These are phyloP conservation scores for Macrotrachela quadricornifera DNA, from an alignment of 1,140 invertebrate species.

Conservation along the genomic window DNA sequence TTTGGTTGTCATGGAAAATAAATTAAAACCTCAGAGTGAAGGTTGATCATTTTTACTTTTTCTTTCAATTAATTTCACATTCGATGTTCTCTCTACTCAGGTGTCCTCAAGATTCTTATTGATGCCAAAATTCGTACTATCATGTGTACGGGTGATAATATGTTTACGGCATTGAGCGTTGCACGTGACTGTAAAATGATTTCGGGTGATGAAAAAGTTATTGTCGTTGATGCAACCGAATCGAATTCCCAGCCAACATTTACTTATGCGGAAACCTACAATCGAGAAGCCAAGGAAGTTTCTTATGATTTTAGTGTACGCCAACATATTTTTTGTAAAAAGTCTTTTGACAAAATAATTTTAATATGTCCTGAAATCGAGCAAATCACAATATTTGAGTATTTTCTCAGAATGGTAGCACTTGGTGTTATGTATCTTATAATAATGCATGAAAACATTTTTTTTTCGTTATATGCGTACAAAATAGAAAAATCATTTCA, in stretches of 20 bases:
- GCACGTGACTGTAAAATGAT: slow-evolving; percentile 83
- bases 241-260: not conserved
- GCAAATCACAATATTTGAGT: too few relatives aligned
- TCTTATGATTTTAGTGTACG: slow-evolving; percentile 1
- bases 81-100: too few relatives aligned
- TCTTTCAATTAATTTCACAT: slow-evolving; percentile 54
- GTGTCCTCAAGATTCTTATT: slow-evolving; percentile 33
- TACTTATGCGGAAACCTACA: slow-evolving; percentile 2
- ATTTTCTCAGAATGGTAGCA: too few relatives aligned
- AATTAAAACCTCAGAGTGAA: slow-evolving; percentile 43
- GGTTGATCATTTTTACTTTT: too few relatives aligned
- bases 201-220: slow-evolving; percentile 42
- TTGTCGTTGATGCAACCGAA: slow-evolving; percentile 38
- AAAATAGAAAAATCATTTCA: too few relatives aligned
- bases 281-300: slow-evolving; percentile 2
- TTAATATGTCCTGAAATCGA: too few relatives aligned
- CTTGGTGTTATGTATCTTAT: too few relatives aligned
- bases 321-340: not conserved
- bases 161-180: slow-evolving; percentile 81
- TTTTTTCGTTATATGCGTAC: too few relatives aligned
- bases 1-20: slow-evolving; percentile 71
- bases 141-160: slow-evolving; percentile 94
- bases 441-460: too few relatives aligned
- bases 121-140: slow-evolving; percentile 60
- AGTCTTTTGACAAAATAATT: too few relatives aligned